Conservation (phyloP, 2,888 invertebrate species). For the Synergus laeviventris region DNA sequence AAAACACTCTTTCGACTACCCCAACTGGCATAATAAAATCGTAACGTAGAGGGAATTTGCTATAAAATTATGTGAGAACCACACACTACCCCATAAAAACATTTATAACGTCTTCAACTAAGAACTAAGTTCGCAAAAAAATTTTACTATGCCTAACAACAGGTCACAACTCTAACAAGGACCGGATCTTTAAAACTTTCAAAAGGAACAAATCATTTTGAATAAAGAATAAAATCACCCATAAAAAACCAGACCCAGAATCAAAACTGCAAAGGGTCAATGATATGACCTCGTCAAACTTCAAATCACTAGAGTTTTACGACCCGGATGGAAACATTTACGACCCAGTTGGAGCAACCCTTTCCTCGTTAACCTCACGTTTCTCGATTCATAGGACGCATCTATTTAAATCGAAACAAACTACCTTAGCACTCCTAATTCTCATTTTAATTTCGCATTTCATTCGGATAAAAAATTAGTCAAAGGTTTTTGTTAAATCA, state of each 20-base stretch:
- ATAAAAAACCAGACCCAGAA: constrained; percentile 37
- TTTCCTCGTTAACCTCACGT: constrained; percentile 37
- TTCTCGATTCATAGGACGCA: constrained; percentile 17
- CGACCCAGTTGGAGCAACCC: constrained; percentile 31
- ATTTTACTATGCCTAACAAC: constrained; percentile 5
- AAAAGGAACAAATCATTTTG: constrained; percentile 39
- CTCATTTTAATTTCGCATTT: background rate
- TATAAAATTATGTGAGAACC: constrained; percentile 30
- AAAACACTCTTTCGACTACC: background rate
- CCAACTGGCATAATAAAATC: background rate
- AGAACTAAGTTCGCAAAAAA: constrained; percentile 9
- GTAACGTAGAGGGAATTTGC: background rate
- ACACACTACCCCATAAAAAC: constrained; percentile 26
- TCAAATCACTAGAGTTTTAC: constrained; percentile 35
- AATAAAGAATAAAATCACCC: constrained; percentile 37
- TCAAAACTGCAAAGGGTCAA: constrained; percentile 32
- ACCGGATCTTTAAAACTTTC: constrained; percentile 31
- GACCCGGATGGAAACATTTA: constrained; percentile 38
- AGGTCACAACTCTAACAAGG: constrained; percentile 27
- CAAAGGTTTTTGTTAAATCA: no score
- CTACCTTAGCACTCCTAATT: background rate
- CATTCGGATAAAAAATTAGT: no score
- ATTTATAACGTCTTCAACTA: constrained; percentile 35
- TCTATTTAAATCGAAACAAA: constrained; percentile 26
- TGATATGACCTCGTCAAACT: constrained; percentile 39